Conservation (phyloP, 2,113 vertebrate species). For the Eclectus roratus region DNA sequence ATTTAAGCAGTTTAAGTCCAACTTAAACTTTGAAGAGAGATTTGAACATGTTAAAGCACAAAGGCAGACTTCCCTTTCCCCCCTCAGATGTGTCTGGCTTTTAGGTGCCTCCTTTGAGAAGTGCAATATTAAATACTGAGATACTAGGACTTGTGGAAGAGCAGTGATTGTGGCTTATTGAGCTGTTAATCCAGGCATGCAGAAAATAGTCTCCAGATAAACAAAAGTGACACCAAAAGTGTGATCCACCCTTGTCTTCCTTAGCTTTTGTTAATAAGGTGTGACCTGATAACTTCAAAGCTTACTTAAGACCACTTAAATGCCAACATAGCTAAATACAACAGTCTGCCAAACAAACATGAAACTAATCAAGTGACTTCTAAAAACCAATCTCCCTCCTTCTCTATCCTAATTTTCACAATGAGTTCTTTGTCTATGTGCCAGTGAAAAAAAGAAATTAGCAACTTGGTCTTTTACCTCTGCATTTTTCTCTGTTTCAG, state of each 20-base stretch:
- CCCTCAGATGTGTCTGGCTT: background rate
- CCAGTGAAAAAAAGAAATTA: background rate
- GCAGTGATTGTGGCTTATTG: background rate
- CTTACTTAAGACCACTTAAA: background rate
- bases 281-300: conserved; percentile 49
- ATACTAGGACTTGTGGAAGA: background rate
- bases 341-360: background rate
- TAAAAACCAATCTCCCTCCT: background rate
- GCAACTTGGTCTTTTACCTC: background rate
- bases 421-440: background rate
- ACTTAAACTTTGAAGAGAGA: background rate
- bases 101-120: background rate
- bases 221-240: background rate
- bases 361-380: background rate
- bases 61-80: background rate
- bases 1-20: background rate
- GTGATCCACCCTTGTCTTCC: background rate
- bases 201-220: conserved; percentile 30
- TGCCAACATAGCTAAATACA: background rate
- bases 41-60: background rate
- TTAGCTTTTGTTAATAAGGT: conserved; percentile 24
- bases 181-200: background rate
- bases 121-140: background rate
- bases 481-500: background rate
- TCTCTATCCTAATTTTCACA: background rate